phyloP scores from a whole-genome alignment of 2,113 vertebrate species.

The Phrynocephalus versicolor region DNA sequence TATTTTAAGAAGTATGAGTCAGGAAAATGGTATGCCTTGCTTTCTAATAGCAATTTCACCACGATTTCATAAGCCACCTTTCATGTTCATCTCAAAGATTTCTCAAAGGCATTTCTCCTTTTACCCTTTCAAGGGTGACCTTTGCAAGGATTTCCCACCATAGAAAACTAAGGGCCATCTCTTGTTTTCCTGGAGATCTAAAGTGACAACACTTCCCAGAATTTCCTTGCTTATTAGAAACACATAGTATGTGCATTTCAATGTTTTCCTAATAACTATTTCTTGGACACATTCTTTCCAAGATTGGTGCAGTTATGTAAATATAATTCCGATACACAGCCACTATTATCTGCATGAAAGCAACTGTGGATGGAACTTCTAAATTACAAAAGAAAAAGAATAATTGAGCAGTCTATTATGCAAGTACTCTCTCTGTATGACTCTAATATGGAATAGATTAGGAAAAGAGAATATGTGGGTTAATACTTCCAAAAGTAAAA shows the following conservation, averaged over 20 bases:
- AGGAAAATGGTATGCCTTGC: neutral
- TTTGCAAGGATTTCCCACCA: neutral
- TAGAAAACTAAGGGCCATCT: neutral
- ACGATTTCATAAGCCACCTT: neutral
- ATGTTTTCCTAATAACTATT: neutral
- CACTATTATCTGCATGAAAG: neutral
- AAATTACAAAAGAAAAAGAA: neutral
- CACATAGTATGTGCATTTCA: neutral
- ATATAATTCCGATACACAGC: neutral
- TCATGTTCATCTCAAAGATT: neutral
- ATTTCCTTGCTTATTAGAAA: neutral
- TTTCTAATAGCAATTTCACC: neutral
- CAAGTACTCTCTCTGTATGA: neutral
- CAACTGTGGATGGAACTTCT: neutral
- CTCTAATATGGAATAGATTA: slow-evolving; percentile 12
- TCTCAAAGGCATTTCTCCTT: neutral
- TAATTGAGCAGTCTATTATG: neutral
- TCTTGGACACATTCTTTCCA: neutral
- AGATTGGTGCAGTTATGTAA: neutral
- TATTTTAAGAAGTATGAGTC: neutral
- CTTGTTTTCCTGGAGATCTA: neutral
- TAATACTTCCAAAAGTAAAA: neutral
- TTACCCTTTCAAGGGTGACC: neutral
- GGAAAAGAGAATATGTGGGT: neutral
- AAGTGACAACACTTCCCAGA: neutral